Conservation (phyloP, 2,888 invertebrate genomes). For the Drosophila picticornis region DNA sequence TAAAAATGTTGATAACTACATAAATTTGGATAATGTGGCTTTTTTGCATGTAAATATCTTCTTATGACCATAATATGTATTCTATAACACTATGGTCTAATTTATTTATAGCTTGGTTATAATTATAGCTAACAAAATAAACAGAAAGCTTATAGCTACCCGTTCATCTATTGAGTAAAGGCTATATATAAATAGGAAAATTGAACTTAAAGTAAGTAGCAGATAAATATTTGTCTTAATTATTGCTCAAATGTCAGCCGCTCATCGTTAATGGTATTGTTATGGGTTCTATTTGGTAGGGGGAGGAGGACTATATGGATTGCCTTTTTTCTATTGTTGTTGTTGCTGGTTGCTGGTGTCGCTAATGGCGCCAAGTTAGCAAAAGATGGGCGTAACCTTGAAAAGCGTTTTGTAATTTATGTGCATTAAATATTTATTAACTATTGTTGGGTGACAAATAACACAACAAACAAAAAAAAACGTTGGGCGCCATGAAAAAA, state of each 20-base stretch:
- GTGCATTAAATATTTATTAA: constrained; percentile 75
- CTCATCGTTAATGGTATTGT: constrained; percentile 3
- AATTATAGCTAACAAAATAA: neutral
- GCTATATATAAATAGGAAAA: constrained; percentile 5
- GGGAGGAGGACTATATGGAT: constrained; percentile 23
- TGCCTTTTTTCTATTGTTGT: neutral
- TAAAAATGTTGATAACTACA: neutral
- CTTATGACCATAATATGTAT: neutral
- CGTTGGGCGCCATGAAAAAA: constrained; percentile 7
- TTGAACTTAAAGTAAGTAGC: constrained; percentile 15
- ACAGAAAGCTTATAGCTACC: neutral
- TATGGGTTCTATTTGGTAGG: neutral
- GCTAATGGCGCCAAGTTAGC: constrained; percentile 36
- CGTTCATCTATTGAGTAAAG: neutral
- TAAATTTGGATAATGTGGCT: too few relatives aligned
- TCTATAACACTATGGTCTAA: neutral
- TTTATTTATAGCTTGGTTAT: neutral
- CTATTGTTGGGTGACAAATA: constrained; percentile 70
- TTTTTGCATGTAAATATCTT: neutral
- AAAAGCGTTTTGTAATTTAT: constrained; percentile 77
- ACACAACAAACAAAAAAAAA: constrained; percentile 42
- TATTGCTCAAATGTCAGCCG: constrained; percentile 58
- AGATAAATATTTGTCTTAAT: constrained; percentile 69
- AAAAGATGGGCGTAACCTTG: constrained; percentile 64
- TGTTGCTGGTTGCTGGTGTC: constrained; percentile 7